A percentile compares a stretch with the other conserved stretches of the same genome.
phyloP scores from a whole-genome alignment of 2,797 vertebrate species.

The Rhinella marina region DNA sequence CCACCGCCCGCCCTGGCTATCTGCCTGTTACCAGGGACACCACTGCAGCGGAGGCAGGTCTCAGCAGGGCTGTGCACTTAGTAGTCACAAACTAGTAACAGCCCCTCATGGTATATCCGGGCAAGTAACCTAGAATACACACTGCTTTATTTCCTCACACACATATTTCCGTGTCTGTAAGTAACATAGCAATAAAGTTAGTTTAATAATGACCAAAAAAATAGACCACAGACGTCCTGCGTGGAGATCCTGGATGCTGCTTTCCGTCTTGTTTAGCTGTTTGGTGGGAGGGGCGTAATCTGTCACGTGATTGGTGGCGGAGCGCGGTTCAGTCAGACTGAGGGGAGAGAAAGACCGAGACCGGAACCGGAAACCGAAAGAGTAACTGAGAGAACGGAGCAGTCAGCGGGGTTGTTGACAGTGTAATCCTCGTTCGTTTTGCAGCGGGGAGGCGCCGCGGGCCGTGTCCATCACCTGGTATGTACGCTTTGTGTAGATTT shows the following conservation, averaged over 20 bases:
- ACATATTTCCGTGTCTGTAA: neutral
- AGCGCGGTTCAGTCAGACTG: slow-evolving; percentile 49
- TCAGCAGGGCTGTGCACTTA: no score
- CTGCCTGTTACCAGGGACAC: no score
- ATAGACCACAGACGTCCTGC: neutral
- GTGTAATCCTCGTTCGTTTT: neutral
- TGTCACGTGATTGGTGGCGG: slow-evolving; percentile 49
- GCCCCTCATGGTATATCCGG: no score
- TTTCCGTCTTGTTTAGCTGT: neutral
- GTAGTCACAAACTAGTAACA: no score
- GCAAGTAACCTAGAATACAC: no score
- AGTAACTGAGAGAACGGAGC: slow-evolving; percentile 25
- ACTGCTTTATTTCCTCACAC: neutral
- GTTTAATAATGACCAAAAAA: neutral
- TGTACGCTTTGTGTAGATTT: slow-evolving; percentile 2
- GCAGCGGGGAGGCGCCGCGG: neutral
- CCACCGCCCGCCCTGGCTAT: no score
- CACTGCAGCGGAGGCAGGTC: no score
- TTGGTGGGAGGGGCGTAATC: neutral
- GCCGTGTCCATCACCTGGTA: neutral
- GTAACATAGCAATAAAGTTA: neutral
- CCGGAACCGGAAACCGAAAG: slow-evolving; percentile 58
- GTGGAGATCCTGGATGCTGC: neutral
- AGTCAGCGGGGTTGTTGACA: neutral
- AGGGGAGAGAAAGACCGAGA: slow-evolving; percentile 24